These are phyloP conservation scores for Sebastes alutus DNA, from an alignment of 2,797 vertebrate species.

Conservation along the genomic window DNA sequence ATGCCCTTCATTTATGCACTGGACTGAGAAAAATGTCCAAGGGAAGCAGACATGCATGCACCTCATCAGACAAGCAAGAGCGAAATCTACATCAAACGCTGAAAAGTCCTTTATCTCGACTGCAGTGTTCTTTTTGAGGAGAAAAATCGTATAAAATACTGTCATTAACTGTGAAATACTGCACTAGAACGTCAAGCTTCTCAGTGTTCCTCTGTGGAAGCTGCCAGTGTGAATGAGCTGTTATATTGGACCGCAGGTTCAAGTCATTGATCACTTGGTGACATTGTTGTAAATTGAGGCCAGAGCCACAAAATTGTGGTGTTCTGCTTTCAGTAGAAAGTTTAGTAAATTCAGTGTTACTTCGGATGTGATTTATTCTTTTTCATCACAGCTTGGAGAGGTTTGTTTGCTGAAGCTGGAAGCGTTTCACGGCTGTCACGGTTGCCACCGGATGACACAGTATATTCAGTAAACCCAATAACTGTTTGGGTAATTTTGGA, in stretches of 20 bases:
- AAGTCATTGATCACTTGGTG: conserved; percentile 60
- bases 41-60: not conserved
- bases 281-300: conserved; percentile 48
- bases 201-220: conserved; percentile 39
- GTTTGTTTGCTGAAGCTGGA: conserved; percentile 39
- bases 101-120: not conserved
- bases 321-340: conserved; percentile 28
- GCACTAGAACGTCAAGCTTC: conserved; percentile 18
- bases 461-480: conserved; percentile 32
- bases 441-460: conserved; percentile 4
- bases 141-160: conserved; percentile 16
- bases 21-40: conserved; percentile 8
- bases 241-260: conserved; percentile 21
- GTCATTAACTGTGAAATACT: conserved; percentile 42
- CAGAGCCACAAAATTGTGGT: conserved; percentile 17
- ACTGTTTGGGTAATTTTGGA: conserved; percentile 22
- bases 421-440: conserved; percentile 24
- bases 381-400: conserved; percentile 48
- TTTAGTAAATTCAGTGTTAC: conserved; percentile 36
- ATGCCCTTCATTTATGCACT: conserved; percentile 40
- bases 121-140: conserved; percentile 9
- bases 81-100: not conserved
- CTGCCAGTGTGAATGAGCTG: conserved; percentile 64
- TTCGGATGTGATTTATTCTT: conserved; percentile 46
- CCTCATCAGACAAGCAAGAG: conserved; percentile 2